Evolutionary conservation across 2,888 invertebrate genomes (phyloP), one percentile per base, ranked within the genome.

Genomic region (Cephus sareptanus): DNA sequence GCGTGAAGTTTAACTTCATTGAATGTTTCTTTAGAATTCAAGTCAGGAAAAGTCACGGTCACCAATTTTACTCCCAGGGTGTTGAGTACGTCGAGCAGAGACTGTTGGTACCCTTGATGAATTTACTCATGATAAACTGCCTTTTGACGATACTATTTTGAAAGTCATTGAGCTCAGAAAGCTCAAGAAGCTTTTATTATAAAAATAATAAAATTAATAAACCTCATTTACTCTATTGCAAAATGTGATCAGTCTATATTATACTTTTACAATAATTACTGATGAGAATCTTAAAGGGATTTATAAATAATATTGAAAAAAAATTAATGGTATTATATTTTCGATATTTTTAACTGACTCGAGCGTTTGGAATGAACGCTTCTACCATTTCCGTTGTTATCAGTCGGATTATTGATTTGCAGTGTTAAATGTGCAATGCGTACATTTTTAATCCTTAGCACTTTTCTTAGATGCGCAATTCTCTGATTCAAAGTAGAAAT

Each of bases 371-470:
- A 56, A 9, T 56, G 56, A 56, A 56, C 15, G 56, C 9, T 56
- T 9, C 56, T 56, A 23, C 56, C 56, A 69, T 79, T 77, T 69
- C 71, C 23, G 69, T 31, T 75, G 31, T 34, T 35, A n/a, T 35
- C 74, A 37, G 12, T 37, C 34, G 74, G 23, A 37, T 74, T 74
- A 33, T 6, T 30, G 35, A 34, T 74, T 35, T 37, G 40, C 33
- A 68, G 68, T 23, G 73, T 37, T 37, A 89, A 76, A 75, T 83
- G 83, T 0, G 83, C 83, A 40, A 88, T 93, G 78, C 94, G 92
- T 86, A 94, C 93, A 76, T 95, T 94, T 90, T 95, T 95, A n/a
- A 95, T 89, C 85, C 93, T 92, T 13, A 95, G 82, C 77, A 94
- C 88, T 80, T 90, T 93, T 81, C 94, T 94, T 74, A 95, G 91